These are phyloP conservation scores for Heloderma charlesbogerti DNA, from an alignment of 2,113 vertebrate genomes.

Conservation along the genomic window DNA sequence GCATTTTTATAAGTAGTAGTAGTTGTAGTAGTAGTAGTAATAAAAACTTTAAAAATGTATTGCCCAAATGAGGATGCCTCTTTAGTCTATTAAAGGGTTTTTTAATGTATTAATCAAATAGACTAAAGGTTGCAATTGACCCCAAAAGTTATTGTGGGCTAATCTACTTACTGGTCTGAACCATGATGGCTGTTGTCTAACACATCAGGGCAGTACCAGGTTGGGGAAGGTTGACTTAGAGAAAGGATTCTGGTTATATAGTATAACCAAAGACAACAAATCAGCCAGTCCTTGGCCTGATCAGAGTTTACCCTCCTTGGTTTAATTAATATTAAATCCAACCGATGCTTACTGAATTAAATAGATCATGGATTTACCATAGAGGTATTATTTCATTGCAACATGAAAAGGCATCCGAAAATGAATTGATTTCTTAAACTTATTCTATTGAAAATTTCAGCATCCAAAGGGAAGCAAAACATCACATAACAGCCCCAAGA, in stretches of 20 bases:
- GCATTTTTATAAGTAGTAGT: neutral
- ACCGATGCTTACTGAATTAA: neutral
- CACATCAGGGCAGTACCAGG: neutral
- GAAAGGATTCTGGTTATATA: neutral
- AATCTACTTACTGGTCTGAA: neutral
- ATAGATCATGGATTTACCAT: neutral
- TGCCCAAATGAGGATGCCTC: neutral
- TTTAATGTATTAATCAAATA: neutral
- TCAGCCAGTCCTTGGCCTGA: neutral
- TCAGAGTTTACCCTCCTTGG: neutral
- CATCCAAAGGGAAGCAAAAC: neutral
- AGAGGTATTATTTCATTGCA: neutral
- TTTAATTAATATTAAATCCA: neutral
- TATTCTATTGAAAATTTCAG: neutral
- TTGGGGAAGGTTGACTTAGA: neutral
- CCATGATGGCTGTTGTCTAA: neutral
- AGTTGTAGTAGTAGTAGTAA: neutral
- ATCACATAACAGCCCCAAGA: neutral
- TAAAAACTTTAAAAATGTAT: neutral
- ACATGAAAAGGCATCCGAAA: neutral
- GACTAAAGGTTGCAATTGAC: neutral
- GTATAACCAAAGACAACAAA: neutral
- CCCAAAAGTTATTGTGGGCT: neutral
- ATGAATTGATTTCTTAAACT: neutral
- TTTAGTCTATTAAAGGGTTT: neutral